Conservation (phyloP, 2,888 invertebrate genomes). For the Rhopalosiphum nymphaeae region DNA sequence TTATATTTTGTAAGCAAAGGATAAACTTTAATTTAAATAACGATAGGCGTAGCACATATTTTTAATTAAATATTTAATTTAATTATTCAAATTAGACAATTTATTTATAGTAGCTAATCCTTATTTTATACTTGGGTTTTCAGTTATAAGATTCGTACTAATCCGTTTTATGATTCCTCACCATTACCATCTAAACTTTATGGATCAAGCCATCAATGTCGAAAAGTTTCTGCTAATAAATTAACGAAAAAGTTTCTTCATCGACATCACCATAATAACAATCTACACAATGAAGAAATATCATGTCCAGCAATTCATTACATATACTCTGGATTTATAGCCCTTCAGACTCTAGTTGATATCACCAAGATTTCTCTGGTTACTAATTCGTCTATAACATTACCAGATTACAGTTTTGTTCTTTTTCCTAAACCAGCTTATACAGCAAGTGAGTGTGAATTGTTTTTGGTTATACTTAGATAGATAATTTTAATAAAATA, state of each 20-base stretch:
- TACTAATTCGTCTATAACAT: conserved; percentile 44
- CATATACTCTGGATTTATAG: conserved; percentile 82
- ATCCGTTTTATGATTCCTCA: conserved; percentile 77
- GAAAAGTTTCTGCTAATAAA: conserved; percentile 74
- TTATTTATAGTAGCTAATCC: background rate
- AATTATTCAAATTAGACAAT: background rate
- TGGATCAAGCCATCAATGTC: conserved; percentile 79
- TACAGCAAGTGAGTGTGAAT: conserved; percentile 60
- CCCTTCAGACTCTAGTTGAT: conserved; percentile 80
- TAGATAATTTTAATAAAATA: background rate
- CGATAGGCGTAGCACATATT: background rate
- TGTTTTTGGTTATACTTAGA: background rate
- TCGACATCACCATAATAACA: conserved; percentile 48
- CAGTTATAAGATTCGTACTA: conserved; percentile 82
- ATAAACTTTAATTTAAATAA: background rate
- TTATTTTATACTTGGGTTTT: conserved; percentile 65
- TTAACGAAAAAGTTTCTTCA: conserved; percentile 76
- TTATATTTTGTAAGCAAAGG: background rate
- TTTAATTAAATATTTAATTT: background rate
- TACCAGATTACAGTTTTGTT: conserved; percentile 52
- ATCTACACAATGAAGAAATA: conserved; percentile 74
- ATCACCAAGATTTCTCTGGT: conserved; percentile 80
- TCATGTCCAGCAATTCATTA: conserved; percentile 83
- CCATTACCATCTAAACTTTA: conserved; percentile 78
- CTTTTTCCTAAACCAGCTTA: conserved; percentile 66